Conservation (phyloP, 1,140 invertebrate genomes). For the Drosophila nigrodunni region DNA sequence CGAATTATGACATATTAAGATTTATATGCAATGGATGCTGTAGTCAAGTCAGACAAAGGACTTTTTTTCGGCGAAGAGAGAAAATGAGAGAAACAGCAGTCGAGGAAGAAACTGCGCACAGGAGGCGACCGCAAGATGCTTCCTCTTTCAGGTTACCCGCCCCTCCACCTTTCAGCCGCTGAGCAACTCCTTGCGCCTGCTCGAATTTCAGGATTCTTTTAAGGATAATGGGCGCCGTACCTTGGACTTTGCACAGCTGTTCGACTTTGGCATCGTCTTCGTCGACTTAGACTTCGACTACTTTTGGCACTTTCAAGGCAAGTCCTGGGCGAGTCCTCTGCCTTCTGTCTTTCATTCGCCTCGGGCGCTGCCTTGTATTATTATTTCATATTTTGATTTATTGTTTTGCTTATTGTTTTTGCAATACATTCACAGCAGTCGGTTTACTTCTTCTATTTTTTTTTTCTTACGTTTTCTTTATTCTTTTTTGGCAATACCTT, state of each 20-base stretch:
- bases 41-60: constrained; percentile 30
- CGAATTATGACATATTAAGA: constrained; percentile 83
- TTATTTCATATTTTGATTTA: constrained; percentile 83
- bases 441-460: constrained; percentile 9
- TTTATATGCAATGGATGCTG: constrained; percentile 52
- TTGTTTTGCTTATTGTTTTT: constrained; percentile 81
- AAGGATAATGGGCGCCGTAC: constrained; percentile 59
- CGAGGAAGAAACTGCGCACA: constrained; percentile 22
- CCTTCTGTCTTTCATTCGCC: constrained; percentile 16
- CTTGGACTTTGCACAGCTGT: constrained; percentile 67
- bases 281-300: neutral
- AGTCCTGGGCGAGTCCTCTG: constrained; percentile 32
- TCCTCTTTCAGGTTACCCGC: neutral
- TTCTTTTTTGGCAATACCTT: constrained; percentile 38
- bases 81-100: constrained; percentile 22
- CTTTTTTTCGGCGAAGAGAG: constrained; percentile 32
- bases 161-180: constrained; percentile 2
- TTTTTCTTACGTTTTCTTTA: neutral
- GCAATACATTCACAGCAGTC: constrained; percentile 53
- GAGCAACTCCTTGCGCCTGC: constrained; percentile 40
- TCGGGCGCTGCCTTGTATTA: constrained; percentile 51
- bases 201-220: constrained; percentile 60
- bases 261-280: constrained; percentile 25
- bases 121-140: constrained; percentile 66
- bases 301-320: neutral